Evolutionary conservation across 92 coral and sea anemone genomes (phyloP), one percentile per base, ranked within the genome.

Genomic region (Epizoanthus ramosus): DNA sequence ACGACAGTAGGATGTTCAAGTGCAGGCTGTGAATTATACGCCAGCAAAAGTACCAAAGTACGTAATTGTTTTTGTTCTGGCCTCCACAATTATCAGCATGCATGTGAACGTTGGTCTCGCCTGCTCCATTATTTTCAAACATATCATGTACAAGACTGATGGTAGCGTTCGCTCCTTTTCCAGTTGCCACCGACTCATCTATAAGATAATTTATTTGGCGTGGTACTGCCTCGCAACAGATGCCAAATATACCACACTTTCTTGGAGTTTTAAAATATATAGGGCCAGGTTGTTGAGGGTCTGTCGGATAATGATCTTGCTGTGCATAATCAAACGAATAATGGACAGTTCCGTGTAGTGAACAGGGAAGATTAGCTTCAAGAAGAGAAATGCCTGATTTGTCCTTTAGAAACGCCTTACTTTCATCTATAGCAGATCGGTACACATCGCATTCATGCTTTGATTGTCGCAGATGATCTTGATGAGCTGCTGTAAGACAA

Each of bases 241-340:
- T 64, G 14, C 90, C 84, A 57, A 81, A 74, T 18, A 87, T 82
- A 21, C 90, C 87, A 37, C 87, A 87, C 71, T 82, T 82, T 74
- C 83, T 58, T 3, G 87, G 90, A 0, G 77, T 80, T 54, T 87
- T 87, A 19, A 87, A 87, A 39, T 87, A 87, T 21, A 75, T 87
- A n/a, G 90, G 90, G 3, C 87, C 90, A 25, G 90, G 90, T 63
- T 87, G 90, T 67, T 60, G 57, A 7, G 84, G 90, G 21, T 87
- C 58, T 45, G 72, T 87, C 3, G 90, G 87, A 23, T 61, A 73
- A 63, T 87, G 90, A 39, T 82, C 87, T 19, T 45, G 57, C 22
- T 71, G 75, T 45, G 75, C 75, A 21, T 71, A 71, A 19, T 87
- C 90, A 75, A 81, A 81, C 39, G 87, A 81, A 82, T 87, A 87